Conservation (phyloP, 2,888 invertebrate species). For the Caenorhabditis panamensis region DNA sequence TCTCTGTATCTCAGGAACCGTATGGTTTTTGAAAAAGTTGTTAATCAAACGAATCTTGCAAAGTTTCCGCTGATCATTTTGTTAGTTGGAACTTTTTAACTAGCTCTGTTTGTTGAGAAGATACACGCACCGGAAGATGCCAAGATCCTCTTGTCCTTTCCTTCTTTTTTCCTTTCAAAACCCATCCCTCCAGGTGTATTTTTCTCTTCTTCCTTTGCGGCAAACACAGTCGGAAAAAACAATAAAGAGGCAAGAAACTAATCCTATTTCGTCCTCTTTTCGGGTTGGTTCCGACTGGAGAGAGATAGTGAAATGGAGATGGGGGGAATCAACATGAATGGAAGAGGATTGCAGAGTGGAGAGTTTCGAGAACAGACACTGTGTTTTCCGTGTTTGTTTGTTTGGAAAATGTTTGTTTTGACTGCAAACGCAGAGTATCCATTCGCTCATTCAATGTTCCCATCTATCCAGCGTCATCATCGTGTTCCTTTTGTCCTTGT, state of each 20-base stretch:
- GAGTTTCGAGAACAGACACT: constrained; percentile 11
- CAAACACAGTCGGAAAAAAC: constrained; percentile 16
- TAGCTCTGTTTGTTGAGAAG: too few species aligned
- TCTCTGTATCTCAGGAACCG: too few species aligned
- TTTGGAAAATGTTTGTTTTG: constrained; percentile 49
- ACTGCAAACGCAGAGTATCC: constrained; percentile 11
- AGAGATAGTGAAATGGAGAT: background rate
- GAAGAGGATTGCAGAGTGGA: too few species aligned
- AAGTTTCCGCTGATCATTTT: too few species aligned
- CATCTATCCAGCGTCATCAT: background rate
- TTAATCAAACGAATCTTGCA: too few species aligned
- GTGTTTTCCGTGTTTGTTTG: constrained; percentile 15
- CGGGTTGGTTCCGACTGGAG: too few species aligned
- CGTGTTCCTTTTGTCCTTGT: background rate
- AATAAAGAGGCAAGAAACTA: constrained; percentile 24
- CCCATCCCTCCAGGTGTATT: constrained; percentile 3
- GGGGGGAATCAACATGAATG: background rate
- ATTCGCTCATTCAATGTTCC: background rate
- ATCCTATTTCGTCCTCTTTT: constrained; percentile 35
- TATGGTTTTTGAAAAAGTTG: too few species aligned
- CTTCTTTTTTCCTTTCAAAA: background rate
- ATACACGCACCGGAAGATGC: background rate
- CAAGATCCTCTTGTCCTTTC: constrained; percentile 1
- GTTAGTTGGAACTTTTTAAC: too few species aligned
- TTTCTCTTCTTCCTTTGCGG: constrained; percentile 17